A percentile compares a stretch with the other conserved stretches of the same genome.
Evolutionary conservation across 2,888 invertebrate genomes (phyloP).

Genomic region (Sesamia inferens): DNA sequence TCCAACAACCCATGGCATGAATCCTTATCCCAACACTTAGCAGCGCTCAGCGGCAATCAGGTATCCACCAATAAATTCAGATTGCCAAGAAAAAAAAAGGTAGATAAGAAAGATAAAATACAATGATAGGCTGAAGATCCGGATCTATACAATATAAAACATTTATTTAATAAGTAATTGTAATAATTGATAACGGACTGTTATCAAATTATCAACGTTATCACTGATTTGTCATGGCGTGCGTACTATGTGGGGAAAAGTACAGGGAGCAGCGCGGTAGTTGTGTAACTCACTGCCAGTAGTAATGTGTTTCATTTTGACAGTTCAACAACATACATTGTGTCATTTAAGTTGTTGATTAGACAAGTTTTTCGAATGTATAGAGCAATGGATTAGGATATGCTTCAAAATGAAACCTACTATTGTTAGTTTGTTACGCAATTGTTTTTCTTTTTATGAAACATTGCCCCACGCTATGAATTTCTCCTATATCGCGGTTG

Average conservation of each 20-base stretch:
- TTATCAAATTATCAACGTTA: slow-evolving; percentile 9
- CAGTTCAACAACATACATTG: too few species aligned
- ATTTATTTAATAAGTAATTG: slow-evolving; percentile 17
- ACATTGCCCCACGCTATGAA: too few species aligned
- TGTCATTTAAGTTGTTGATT: too few species aligned
- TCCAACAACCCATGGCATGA: background rate
- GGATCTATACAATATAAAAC: slow-evolving; percentile 25
- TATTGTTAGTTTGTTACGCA: too few species aligned
- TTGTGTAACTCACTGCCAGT: too few species aligned
- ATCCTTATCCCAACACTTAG: background rate
- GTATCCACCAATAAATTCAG: background rate
- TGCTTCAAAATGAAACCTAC: too few species aligned
- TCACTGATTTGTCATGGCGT: slow-evolving; percentile 17
- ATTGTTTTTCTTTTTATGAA: too few species aligned
- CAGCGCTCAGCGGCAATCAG: background rate
- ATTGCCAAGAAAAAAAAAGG: slow-evolving; percentile 12
- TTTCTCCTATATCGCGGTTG: too few species aligned
- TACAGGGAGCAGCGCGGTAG: background rate
- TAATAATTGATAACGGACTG: slow-evolving; percentile 21
- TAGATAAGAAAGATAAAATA: slow-evolving; percentile 11
- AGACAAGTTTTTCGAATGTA: too few species aligned
- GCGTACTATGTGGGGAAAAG: slow-evolving; percentile 21
- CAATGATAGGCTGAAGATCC: slow-evolving; percentile 7
- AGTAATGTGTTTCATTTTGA: too few species aligned
- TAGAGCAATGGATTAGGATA: too few species aligned